phyloP scores from a whole-genome alignment of 2,888 invertebrate species.

The Hirudinaria manillensis region DNA sequence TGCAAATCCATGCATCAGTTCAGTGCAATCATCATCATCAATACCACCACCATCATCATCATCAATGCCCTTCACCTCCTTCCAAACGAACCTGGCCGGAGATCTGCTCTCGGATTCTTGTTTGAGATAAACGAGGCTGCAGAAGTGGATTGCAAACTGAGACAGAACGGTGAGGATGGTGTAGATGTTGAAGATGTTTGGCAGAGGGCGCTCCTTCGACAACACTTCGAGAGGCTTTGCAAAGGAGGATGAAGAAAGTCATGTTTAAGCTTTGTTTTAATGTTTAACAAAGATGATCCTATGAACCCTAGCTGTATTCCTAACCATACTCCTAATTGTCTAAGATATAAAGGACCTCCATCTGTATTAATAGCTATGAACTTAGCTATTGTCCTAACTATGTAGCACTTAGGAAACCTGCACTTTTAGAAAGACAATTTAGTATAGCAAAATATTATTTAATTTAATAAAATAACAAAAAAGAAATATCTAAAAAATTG shows the following conservation, averaged over 20 bases:
- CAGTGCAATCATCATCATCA: neutral
- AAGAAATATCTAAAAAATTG: too few species aligned
- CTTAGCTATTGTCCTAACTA: too few species aligned
- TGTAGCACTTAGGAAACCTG: too few species aligned
- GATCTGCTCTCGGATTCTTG: conserved; percentile 58
- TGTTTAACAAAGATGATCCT: neutral
- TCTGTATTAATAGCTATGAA: too few species aligned
- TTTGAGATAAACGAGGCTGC: conserved; percentile 81
- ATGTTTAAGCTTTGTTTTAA: neutral
- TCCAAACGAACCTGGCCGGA: conserved; percentile 56
- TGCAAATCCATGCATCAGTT: too few species aligned
- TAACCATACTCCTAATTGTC: neutral
- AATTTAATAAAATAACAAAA: too few species aligned
- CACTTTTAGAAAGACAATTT: too few species aligned
- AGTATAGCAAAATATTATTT: too few species aligned
- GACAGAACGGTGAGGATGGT: conserved; percentile 87
- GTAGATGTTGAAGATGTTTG: conserved; percentile 96
- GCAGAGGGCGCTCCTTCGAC: conserved; percentile 86
- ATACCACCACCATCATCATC: too few species aligned
- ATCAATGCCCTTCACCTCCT: neutral
- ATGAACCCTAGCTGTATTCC: neutral
- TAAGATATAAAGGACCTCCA: too few species aligned
- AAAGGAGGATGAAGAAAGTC: neutral
- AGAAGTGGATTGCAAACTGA: conserved; percentile 91
- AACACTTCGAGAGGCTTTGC: conserved; percentile 77